Evolutionary conservation across 2,797 vertebrate species (phyloP).

Genomic region (Catamblyrhynchus diadema): DNA sequence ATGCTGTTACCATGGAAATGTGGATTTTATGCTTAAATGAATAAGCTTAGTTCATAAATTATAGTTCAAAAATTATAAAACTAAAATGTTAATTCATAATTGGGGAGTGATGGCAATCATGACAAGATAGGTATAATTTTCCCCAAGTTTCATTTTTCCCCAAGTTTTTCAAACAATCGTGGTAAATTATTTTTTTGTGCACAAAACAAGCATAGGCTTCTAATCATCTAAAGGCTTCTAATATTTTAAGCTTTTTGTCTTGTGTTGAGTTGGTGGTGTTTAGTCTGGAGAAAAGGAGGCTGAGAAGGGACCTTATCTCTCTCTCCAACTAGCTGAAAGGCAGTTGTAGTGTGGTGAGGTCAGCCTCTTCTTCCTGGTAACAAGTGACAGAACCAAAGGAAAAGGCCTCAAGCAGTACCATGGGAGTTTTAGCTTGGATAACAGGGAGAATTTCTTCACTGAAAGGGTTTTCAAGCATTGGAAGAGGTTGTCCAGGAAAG

Average conservation of each 20-base stretch:
- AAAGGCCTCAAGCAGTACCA: neutral
- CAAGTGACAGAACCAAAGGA: neutral
- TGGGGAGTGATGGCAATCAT: neutral
- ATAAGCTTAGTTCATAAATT: constrained; percentile 57
- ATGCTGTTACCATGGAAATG: constrained; percentile 66
- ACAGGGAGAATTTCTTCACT: neutral
- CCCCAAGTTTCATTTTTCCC: neutral
- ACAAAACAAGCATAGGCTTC: neutral
- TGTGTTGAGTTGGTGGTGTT: neutral
- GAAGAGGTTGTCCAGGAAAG: neutral
- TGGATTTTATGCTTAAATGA: constrained; percentile 59
- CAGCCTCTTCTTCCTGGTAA: neutral
- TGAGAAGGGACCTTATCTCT: neutral
- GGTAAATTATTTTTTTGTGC: neutral
- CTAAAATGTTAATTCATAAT: constrained; percentile 50
- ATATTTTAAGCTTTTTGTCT: neutral
- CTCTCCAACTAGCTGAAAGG: neutral
- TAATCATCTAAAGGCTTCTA: neutral
- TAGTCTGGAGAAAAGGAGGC: neutral
- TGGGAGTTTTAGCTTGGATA: neutral
- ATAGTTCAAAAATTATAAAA: constrained; percentile 58
- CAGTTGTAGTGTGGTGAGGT: fast-evolving
- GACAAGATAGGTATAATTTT: neutral
- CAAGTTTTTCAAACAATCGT: neutral
- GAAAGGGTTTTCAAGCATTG: neutral